These are phyloP conservation scores for Thunnus thynnus DNA, from an alignment of 2,113 vertebrate species.

Conservation along the genomic window DNA sequence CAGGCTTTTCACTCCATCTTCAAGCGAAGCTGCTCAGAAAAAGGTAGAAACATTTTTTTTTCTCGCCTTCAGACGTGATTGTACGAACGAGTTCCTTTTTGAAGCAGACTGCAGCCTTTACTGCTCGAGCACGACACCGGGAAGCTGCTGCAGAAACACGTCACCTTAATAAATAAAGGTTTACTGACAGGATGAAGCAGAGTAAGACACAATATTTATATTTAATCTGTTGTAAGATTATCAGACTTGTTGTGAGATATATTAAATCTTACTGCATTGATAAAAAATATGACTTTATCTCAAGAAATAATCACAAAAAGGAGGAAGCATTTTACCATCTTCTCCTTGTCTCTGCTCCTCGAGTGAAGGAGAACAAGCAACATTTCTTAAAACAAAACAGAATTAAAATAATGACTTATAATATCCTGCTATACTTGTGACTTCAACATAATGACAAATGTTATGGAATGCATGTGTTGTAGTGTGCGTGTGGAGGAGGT, in stretches of 20 bases:
- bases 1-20: too few relatives aligned
- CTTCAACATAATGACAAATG: neutral
- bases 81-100: constrained; percentile 6
- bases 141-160: neutral
- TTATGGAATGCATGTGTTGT: too few relatives aligned
- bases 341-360: constrained; percentile 12
- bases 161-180: constrained; percentile 40
- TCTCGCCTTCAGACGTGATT: neutral
- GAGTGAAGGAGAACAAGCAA: neutral
- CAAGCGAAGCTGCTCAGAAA: neutral
- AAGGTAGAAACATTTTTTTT: neutral
- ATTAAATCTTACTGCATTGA: constrained; percentile 28
- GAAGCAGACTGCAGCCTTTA: neutral
- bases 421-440: constrained; percentile 17
- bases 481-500: neutral
- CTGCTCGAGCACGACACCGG: neutral
- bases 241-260: neutral
- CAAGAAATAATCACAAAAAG: neutral
- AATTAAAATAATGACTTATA: too few relatives aligned
- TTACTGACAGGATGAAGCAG: constrained; percentile 21
- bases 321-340: neutral
- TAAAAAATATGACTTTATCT: constrained; percentile 6
- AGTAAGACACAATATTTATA: constrained; percentile 1
- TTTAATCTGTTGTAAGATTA: constrained; percentile 14
- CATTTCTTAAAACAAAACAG: neutral